phyloP scores from a whole-genome alignment of 1,140 invertebrate species.

The Belonocnema kinseyi region DNA sequence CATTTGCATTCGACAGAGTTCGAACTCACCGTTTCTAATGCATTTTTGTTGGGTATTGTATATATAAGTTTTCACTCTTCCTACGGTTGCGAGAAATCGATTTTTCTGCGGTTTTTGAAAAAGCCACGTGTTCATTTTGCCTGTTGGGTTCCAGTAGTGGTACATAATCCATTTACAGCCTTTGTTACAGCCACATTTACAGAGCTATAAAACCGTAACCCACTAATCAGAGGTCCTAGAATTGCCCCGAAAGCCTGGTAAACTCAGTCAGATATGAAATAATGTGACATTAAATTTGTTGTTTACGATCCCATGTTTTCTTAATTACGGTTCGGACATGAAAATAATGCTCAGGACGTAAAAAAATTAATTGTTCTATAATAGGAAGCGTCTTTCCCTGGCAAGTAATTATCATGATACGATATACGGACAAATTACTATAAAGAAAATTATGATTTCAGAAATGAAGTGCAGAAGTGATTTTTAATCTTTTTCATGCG shows the following conservation, averaged over 20 bases:
- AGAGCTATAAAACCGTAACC: conserved; percentile 19
- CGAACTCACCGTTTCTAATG: background rate
- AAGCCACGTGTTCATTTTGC: conserved; percentile 15
- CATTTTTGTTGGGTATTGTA: conserved; percentile 17
- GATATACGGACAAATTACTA: no score
- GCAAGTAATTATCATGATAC: no score
- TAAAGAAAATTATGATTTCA: no score
- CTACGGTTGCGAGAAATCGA: background rate
- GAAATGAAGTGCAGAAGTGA: no score
- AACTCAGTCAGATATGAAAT: conserved; percentile 15
- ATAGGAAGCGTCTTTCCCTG: background rate
- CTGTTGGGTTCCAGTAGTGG: background rate
- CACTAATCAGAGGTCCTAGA: conserved; percentile 1
- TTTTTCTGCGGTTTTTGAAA: background rate
- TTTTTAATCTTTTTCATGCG: no score
- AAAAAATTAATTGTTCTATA: background rate
- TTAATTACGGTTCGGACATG: background rate
- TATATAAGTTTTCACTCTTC: conserved; percentile 2
- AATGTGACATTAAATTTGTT: conserved; percentile 29
- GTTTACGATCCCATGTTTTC: conserved; percentile 14
- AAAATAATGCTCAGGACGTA: background rate
- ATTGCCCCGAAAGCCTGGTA: background rate
- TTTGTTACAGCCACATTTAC: conserved; percentile 12
- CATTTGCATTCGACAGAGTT: background rate
- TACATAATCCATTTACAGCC: background rate